Evolutionary conservation across 2,888 invertebrate genomes (phyloP).

Genomic region (Caenorhabditis uteleia): DNA sequence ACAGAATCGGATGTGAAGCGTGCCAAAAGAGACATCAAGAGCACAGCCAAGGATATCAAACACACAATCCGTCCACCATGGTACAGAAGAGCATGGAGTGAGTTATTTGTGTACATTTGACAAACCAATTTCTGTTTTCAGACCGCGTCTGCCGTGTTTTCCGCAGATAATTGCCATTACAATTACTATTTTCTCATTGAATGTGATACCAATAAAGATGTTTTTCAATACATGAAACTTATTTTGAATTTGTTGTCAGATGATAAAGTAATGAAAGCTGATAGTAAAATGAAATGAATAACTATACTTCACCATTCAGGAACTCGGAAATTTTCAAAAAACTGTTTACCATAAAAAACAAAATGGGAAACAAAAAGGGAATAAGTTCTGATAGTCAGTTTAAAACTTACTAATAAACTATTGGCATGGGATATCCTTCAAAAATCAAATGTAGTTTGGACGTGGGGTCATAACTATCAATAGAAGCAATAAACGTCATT

Average conservation of each 20-base stretch:
- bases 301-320: neutral
- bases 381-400: too few species aligned
- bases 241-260: too few species aligned
- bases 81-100: slow-evolving; percentile 52
- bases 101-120: neutral
- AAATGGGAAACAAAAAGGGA: too few species aligned
- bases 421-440: too few species aligned
- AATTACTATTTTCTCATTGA: neutral
- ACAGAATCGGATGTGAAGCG: slow-evolving; percentile 24
- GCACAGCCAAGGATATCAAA: slow-evolving; percentile 37
- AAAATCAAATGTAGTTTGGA: too few species aligned
- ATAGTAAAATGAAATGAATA: neutral
- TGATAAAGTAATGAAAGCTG: neutral
- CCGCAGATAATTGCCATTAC: slow-evolving; percentile 12
- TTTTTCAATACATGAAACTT: too few species aligned
- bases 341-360: too few species aligned
- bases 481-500: too few species aligned
- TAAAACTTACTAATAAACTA: too few species aligned
- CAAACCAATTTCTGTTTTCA: slow-evolving; percentile 13
- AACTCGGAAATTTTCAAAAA: too few species aligned
- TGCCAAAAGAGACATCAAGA: slow-evolving; percentile 31
- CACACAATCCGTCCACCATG: slow-evolving; percentile 47
- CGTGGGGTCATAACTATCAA: too few species aligned
- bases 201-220: too few species aligned
- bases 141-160: slow-evolving; percentile 41